Conservation (phyloP, 2,113 vertebrate genomes). For the Ciconia stormi region DNA sequence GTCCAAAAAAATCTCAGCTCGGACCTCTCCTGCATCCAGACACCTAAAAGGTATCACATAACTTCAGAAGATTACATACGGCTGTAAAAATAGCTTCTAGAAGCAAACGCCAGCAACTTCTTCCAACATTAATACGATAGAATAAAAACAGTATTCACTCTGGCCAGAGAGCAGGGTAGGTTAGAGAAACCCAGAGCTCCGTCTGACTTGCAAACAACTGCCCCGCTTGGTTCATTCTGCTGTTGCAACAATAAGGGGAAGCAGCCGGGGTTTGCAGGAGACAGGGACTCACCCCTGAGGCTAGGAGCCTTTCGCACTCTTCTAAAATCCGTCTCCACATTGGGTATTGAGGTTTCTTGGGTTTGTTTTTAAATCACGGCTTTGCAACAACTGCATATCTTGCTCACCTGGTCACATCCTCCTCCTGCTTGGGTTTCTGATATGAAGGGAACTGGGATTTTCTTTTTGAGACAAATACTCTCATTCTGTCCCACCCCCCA, state of each 20-base stretch:
- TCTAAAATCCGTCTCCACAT: neutral
- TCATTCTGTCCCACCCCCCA: neutral
- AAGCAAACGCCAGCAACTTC: neutral
- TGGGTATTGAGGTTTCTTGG: neutral
- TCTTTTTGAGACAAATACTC: neutral
- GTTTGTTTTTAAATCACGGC: neutral
- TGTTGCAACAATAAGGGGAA: neutral
- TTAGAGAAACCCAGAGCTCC: neutral
- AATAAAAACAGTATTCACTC: neutral
- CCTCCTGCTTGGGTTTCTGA: neutral
- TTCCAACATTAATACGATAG: neutral
- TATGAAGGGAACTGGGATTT: neutral
- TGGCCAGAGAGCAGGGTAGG: neutral
- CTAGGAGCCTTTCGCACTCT: neutral
- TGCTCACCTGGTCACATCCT: neutral
- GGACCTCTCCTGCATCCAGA: neutral
- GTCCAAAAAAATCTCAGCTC: neutral
- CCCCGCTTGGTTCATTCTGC: neutral
- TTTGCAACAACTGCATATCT: neutral
- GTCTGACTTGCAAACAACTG: neutral
- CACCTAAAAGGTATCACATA: neutral
- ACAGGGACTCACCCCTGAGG: neutral
- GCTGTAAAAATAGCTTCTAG: conserved; percentile 37
- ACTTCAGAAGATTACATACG: neutral
- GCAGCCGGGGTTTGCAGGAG: neutral